Base-by-base conservation (phyloP, 2,888 invertebrate species). In the Zhengitettix transpicula region DNA sequence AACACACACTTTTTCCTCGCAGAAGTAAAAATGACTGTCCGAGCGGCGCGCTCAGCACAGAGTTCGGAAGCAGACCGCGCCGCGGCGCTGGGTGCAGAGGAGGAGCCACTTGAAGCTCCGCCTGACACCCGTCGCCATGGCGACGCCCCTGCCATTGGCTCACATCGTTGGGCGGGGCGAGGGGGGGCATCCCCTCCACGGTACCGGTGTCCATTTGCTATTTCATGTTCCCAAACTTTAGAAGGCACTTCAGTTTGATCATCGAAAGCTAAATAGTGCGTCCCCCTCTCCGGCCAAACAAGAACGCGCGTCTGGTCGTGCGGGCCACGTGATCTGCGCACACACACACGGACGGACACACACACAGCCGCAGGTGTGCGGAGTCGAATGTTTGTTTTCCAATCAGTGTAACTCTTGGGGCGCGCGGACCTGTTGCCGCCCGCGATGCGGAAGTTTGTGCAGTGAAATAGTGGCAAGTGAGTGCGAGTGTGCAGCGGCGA, bases 161-260 rank as follows among this genome's bases (percentile, higher is more conserved):
- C 53, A 58, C 55, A 58, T 47, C 42, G 15, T 11, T 51, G 52
- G 8, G 47, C 47, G 17, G 53, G 57, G 58, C 42, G 60, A 42
- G 40, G 42, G 56, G 52, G 52, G 59, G 58, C 47, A 54, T 51
- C 44, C 53, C 52, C 51, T 47, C 55, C 73, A 59, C 63, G 61
- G 57, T 58, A 60, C 66, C 70, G 73, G 73, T 71, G 74, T 77
- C 64, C 77, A 77, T 77, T 78, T 77, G 76, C 77, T 77, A 76
- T 78, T 78, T 77, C 78, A 78, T 63, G 63, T 63, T 61, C 61
- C 61, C 63, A 57, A 60, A 63, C 59, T 60, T 63, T 61, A 58
- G 63, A 57, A 63, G 63, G 61, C 63, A 63, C 63, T 63, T 63
- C 61, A 63, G 63, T 60, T 61, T 61, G 63, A 63, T 63, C 68